These are phyloP conservation scores for Hyla sarda DNA, from an alignment of 2,113 vertebrate species.

Conservation along the genomic window DNA sequence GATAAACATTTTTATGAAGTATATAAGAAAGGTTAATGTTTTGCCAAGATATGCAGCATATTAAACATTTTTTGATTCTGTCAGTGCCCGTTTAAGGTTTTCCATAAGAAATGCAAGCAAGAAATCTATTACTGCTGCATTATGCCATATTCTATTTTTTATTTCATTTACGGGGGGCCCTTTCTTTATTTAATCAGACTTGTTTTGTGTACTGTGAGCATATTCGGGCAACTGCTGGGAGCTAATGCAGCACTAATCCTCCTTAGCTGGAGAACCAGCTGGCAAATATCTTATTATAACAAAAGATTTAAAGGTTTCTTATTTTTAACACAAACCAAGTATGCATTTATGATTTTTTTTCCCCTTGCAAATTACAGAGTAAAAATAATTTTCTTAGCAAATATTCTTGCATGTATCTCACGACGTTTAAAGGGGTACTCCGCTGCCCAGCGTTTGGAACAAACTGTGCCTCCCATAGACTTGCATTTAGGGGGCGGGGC, in stretches of 20 bases:
- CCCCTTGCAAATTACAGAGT: neutral
- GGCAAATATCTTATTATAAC: slow-evolving; percentile 60
- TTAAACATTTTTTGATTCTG: too few species aligned
- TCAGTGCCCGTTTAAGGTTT: too few species aligned
- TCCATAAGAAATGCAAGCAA: neutral
- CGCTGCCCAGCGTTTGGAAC: too few species aligned
- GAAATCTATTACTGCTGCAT: neutral
- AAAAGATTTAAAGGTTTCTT: slow-evolving; percentile 50
- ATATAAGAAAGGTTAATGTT: too few species aligned
- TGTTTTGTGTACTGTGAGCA: slow-evolving; percentile 63
- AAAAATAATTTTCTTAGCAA: neutral
- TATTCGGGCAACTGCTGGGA: slow-evolving; percentile 63
- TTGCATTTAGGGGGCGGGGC: too few species aligned
- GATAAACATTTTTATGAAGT: too few species aligned
- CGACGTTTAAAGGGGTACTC: too few species aligned
- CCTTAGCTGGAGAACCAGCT: slow-evolving; percentile 64
- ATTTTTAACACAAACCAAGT: slow-evolving; percentile 60
- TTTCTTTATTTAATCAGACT: slow-evolving; percentile 25
- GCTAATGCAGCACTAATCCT: slow-evolving; percentile 63
- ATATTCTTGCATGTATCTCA: neutral
- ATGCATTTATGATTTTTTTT: neutral
- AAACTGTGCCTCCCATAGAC: too few species aligned
- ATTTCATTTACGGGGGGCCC: neutral
- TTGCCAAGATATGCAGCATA: too few species aligned
- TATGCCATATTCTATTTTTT: neutral